Conservation (phyloP, 1,140 invertebrate genomes). For the Solen grandis region DNA sequence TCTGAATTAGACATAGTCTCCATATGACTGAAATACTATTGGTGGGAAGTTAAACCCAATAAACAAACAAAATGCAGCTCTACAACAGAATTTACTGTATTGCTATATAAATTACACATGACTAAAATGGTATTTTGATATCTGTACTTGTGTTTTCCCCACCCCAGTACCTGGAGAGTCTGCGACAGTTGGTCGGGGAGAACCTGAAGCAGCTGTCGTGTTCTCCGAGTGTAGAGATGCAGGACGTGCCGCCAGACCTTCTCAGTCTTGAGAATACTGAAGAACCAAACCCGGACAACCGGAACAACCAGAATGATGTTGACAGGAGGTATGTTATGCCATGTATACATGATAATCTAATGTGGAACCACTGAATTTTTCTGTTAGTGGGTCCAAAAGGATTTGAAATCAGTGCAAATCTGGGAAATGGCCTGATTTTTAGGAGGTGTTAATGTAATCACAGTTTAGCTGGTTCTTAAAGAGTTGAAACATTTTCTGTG, state of each 20-base stretch:
- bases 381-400: too few relatives aligned
- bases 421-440: too few relatives aligned
- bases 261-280: constrained; percentile 84
- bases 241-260: constrained; percentile 88
- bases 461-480: too few relatives aligned
- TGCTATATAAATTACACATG: not conserved
- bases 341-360: too few relatives aligned
- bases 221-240: constrained; percentile 98
- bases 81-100: not conserved
- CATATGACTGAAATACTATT: too few relatives aligned
- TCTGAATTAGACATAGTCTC: too few relatives aligned
- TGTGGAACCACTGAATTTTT: too few relatives aligned
- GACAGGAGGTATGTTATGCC: constrained; percentile 85
- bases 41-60: too few relatives aligned
- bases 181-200: constrained; percentile 77
- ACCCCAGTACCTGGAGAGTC: constrained; percentile 94
- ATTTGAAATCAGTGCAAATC: too few relatives aligned
- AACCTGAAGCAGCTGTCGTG: constrained; percentile 93
- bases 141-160: not conserved
- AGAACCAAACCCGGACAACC: constrained; percentile 84
- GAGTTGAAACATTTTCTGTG: too few relatives aligned
- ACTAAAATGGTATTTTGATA: not conserved
- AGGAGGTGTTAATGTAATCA: too few relatives aligned
- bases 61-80: too few relatives aligned
- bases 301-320: constrained; percentile 89